Evolutionary conservation across 2,888 invertebrate genomes (phyloP), one percentile per base, ranked within the genome.

Genomic region (Torymus aiolomorphi): DNA sequence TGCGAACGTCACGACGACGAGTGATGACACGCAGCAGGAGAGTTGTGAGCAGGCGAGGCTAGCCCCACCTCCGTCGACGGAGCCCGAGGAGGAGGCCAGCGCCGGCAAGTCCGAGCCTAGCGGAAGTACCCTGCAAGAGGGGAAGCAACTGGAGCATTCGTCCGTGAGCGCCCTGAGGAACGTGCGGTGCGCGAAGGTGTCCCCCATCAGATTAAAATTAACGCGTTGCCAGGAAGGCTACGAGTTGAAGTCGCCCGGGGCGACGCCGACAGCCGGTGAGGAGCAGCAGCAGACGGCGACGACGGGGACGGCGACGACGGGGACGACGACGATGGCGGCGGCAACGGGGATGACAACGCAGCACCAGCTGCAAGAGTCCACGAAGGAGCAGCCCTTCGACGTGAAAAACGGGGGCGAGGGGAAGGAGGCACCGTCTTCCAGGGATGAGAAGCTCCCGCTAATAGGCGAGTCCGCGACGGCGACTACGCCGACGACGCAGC

Each of bases 171-270:
- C 89, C 24, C 87, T 93, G 87, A 92, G 93, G 77, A 93, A 93
- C 87, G 92, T 94, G 83, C 93, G 94, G 86, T 92, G 94, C 82
- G 93, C 93, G 78, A 94, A 95, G 91, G 93, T 94, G 85, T 94
- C 95, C 54, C 96, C 96, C 14, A 95, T 97, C 84, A 94, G 96
- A 84, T 93, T 97, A 91, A 97, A 97, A 93, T 90, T 97, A 84
- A 94, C 96, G 70, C 94, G 96, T 83, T 95, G 95, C 86, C 94
- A 95, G 82, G 95, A 95, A 87, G 97, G 97, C 83, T 95, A 92
- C 84, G 91, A 91, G 82, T 90, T 92, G 82, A 92, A 91, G 83
- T 89, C 89, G 72, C 87, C 90, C 16, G 85, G 49, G 14, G 13
- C 71, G n/a, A 20, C 16, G 14, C 13, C n/a, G 16, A 66, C 13